Evolutionary conservation across 2,888 invertebrate genomes (phyloP), one percentile per base, ranked within the genome.

Genomic region (Pyrochroa serraticornis): DNA sequence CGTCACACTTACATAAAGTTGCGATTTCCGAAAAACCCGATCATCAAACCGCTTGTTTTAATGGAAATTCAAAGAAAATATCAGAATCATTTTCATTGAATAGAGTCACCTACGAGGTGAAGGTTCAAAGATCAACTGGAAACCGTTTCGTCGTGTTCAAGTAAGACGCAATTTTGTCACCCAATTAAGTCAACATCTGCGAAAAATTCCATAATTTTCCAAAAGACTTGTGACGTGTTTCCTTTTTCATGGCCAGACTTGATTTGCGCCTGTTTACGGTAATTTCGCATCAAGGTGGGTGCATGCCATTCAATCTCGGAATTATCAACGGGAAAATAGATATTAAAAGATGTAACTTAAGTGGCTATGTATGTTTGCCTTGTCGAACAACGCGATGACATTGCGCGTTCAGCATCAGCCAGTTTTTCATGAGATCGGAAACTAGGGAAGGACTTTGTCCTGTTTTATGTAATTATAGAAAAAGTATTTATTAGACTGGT

Each of bases 261-360:
- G 30, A 42, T 42, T 42, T 31, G 42, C 30, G 30, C 42, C 7
- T 22, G 14, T 30, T 42, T 7, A 30, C 31, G 37, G 38, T 56
- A 63, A 63, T 59, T 61, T 35, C 31, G 45, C 43, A 48, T 43
- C 62, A 59, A 62, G 59, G 58, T 58, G 38, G 44, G 47, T 58
- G 30, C 52, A 50, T 56, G 60, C 58, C 58, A 58, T 36, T 58
- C 45, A 63, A 63, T 63, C 63, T 63, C 44, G 31, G 48, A 39
- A 55, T 63, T 62, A 64, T 64, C 60, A 58, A 45, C 49, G 45
- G 22, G 53, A 56, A 60, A 58, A 64, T 60, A 55, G 59, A 59
- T 58, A 69, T 65, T 65, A 64, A 64, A 66, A 69, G 68, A 70
- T 69, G 69, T 71, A 65, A 62, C 57, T 63, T 70, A 71, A 71